Evolutionary conservation across 2,888 invertebrate species (phyloP), one percentile per base, ranked within the genome.

Genomic region (Phalera bucephala): DNA sequence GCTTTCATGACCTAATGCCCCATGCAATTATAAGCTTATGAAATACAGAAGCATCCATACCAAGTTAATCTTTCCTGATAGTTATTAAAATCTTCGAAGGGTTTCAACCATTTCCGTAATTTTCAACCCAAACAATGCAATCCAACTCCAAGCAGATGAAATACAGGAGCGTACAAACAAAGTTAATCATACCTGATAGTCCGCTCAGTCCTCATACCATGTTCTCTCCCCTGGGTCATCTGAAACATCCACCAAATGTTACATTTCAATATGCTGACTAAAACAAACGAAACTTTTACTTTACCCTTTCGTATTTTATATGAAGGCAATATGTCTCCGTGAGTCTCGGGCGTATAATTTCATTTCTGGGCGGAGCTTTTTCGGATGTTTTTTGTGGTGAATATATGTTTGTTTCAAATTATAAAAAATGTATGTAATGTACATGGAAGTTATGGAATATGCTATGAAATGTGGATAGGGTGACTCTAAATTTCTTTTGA

Each of bases 201-300:
- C 44, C 38, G 50, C 45, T 44, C 32, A 49, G 51, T 63, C 55
- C 62, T 63, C 65, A 67, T 72, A 61, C 44, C 45, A 10, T 50
- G 53, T 63, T 75, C 72, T 69, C 69, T 73, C 76, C 64, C 37
- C 34, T 52, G 66, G 47, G 33, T 45, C 45, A 30, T 55, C 79
- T 80, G 81, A 52, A 81, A 80, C 74, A 74, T 75, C 69, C 70
- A 59, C 72, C 79, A 77, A 80, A 78, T 78, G 82, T 80, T 81
- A 83, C 80, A 69, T 74, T 80, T 79, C 85, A 84, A 82, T 84
- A 84, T 79, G 82, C 80, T 75, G 78, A 80, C 79, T 75, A 60
- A 66, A 74, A 73, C 68, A 71, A 61, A 64, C 63, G 64, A 64
- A 66, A 80, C 72, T 77, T 77, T 74, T 70, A 69, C 69, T 72